These are phyloP conservation scores for Rhodeus uyekii DNA, from an alignment of 2,797 vertebrate genomes.

Conservation along the genomic window DNA sequence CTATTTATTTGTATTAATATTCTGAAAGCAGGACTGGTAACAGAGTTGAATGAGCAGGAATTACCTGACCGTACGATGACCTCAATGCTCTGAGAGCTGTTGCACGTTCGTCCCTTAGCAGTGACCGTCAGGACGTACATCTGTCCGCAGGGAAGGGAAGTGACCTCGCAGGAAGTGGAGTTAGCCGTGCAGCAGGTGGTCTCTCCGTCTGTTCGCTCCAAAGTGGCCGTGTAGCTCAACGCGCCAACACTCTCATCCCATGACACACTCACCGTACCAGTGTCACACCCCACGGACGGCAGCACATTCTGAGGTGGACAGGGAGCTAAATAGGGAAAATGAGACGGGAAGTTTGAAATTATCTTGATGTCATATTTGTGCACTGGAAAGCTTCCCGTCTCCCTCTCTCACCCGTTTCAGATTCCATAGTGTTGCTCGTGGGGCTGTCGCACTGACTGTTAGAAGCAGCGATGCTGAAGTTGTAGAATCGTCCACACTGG, in stretches of 20 bases:
- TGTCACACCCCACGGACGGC: slow-evolving; percentile 59
- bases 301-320: slow-evolving; percentile 70
- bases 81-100: slow-evolving; percentile 71
- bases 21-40: not conserved
- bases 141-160: slow-evolving; percentile 73
- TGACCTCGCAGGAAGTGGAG: slow-evolving; percentile 67
- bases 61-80: slow-evolving; percentile 72
- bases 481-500: slow-evolving; percentile 71
- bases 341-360: not conserved
- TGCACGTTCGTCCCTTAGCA: slow-evolving; percentile 77
- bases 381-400: not conserved
- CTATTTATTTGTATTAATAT: not conserved
- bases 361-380: not conserved
- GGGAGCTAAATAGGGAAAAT: slow-evolving; percentile 65
- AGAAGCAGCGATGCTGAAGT: slow-evolving; percentile 66
- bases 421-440: slow-evolving; percentile 64
- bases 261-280: slow-evolving; percentile 56
- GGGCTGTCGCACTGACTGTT: slow-evolving; percentile 69
- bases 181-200: slow-evolving; percentile 68
- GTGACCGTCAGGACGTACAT: slow-evolving; percentile 70
- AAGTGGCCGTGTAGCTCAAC: slow-evolving; percentile 69
- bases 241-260: slow-evolving; percentile 71
- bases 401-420: slow-evolving; percentile 69
- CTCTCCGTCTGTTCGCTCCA: slow-evolving; percentile 61
- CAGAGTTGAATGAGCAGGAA: not conserved